Evolutionary conservation across 37 sponge, comb jelly and placozoan species (phyloP), one percentile per base, ranked within the genome.

Genomic region (Ephydatia muelleri): DNA sequence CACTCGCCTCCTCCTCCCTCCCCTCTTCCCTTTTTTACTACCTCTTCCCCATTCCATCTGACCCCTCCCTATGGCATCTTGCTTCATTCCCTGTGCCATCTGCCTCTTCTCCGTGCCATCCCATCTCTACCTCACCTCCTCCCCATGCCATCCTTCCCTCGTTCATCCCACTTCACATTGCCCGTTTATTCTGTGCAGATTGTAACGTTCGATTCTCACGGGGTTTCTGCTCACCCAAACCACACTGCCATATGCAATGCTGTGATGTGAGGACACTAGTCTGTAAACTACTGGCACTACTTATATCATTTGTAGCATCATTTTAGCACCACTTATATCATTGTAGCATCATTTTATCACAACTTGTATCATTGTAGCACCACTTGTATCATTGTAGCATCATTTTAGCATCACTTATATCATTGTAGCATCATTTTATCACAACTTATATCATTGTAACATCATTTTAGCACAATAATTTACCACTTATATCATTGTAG

Each of bases 181-280:
- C 33, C 0, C 27, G 2, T 5, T 67, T 19, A 9, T 71, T 3
- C 30, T 64, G 21, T 84, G 2, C 57, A 93, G 94, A 79, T 99
- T 37, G 80, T 99, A 12, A 95, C 99, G 2, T 99, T 99, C 86
- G 99, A 99, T 38, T 72, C 75, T 0, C 4, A 49, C 8, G 99
- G 99, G 5, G 94, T 97, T 29, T 97, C 97, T 39, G 92, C 89
- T 28, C 99, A 99, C 82, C 74, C 81, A 38, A 99, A 99, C 69
- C 99, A 99, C 73, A 83, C 84, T 38, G 85, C 89, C 27, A 81
- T 90, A 23, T 49, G 64, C 70, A 83, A 68, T 34, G 93, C 91
- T 38, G 79, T 97, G 27, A 82, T 65, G 91, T 90, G 30, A 40
- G 76, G 9, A 8, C 8, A 4, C 47, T 11, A 4, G 4, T 43